Conservation (phyloP, 1,140 invertebrate species). For the Dreissena rostriformis region DNA sequence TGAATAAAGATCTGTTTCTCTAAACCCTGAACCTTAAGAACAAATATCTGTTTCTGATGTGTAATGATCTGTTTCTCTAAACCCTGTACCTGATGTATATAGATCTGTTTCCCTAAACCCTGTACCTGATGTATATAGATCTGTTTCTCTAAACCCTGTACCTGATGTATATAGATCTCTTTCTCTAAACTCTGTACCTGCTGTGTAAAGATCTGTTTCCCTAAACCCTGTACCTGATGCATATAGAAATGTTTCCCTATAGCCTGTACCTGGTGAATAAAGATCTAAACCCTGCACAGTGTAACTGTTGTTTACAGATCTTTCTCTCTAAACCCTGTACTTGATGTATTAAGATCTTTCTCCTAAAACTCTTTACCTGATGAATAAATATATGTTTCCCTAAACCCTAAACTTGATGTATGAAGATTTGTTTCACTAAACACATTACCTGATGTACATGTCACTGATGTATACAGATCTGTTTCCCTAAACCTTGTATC, state of each 20-base stretch:
- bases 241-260: conserved; percentile 79
- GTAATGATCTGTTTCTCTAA: background rate
- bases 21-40: background rate
- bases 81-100: background rate
- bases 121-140: background rate
- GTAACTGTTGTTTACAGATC: no score
- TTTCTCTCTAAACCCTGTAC: no score
- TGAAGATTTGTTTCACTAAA: no score
- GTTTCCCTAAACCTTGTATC: no score
- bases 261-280: no score
- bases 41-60: background rate
- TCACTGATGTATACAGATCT: no score
- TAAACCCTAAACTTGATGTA: no score
- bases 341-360: no score
- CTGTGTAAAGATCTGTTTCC: background rate
- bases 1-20: background rate
- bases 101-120: background rate
- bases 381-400: no score
- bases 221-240: conserved; percentile 70
- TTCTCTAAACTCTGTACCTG: background rate
- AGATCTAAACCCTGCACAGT: no score
- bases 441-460: no score
- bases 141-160: background rate
- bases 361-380: no score
- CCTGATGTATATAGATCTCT: background rate